Evolutionary conservation across 2,888 invertebrate species (phyloP).

Genomic region (Galeopsomyia nigrocyanea): DNA sequence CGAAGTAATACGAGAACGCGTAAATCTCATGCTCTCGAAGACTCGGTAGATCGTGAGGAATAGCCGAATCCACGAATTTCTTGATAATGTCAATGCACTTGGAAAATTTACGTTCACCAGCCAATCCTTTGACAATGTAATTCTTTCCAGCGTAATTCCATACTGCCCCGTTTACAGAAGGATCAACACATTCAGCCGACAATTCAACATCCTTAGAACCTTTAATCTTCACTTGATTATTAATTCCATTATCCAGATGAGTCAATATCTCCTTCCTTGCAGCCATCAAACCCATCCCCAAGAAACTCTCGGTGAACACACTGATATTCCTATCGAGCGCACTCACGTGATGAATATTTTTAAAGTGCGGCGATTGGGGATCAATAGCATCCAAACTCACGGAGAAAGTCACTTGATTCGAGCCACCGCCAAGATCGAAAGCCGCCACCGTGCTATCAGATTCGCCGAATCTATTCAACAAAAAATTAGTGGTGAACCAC

Average conservation of each 20-base stretch:
- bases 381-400: conserved; percentile 14
- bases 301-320: conserved; percentile 87
- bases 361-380: conserved; percentile 57
- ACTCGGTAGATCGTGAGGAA: conserved; percentile 73
- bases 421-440: conserved; percentile 94
- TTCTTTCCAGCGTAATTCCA: conserved; percentile 85
- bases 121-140: conserved; percentile 77
- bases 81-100: conserved; percentile 74
- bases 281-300: conserved; percentile 92
- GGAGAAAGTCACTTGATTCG: conserved; percentile 78
- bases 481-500: conserved; percentile 96
- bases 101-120: conserved; percentile 73
- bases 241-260: conserved; percentile 53
- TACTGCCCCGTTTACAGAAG: conserved; percentile 75
- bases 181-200: conserved; percentile 80
- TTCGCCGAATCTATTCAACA: conserved; percentile 75
- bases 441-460: conserved; percentile 80
- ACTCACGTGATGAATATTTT: conserved; percentile 74
- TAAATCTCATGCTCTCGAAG: conserved; percentile 76
- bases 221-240: not conserved
- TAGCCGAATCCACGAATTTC: conserved; percentile 71
- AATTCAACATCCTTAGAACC: conserved; percentile 69
- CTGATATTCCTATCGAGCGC: conserved; percentile 75
- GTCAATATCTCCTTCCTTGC: conserved; percentile 84
- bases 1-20: conserved; percentile 96